phyloP scores from a whole-genome alignment of 2,113 vertebrate species.

The Hemiscyllium ocellatum region DNA sequence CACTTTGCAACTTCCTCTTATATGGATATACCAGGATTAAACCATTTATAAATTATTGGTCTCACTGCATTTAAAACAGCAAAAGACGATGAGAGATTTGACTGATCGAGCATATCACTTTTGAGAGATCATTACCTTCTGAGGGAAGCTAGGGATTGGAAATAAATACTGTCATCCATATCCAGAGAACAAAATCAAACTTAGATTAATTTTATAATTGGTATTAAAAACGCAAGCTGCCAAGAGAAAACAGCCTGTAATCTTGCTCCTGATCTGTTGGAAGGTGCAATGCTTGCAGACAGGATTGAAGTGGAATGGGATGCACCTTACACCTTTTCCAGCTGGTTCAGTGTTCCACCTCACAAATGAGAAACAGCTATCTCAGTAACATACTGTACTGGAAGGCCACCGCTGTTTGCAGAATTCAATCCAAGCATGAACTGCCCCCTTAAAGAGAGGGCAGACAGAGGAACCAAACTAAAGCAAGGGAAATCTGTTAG shows the following conservation, averaged over 20 bases:
- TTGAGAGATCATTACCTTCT: not conserved
- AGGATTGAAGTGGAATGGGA: not conserved
- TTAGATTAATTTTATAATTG: not conserved
- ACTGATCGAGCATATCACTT: not conserved
- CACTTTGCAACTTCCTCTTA: not conserved
- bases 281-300: not conserved
- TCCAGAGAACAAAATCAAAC: not conserved
- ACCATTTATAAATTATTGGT: not conserved
- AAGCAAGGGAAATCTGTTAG: not conserved
- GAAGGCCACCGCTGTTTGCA: not conserved
- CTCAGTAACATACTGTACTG: not conserved
- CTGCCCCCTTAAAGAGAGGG: not conserved
- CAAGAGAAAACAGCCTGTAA: not conserved
- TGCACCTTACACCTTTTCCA: not conserved
- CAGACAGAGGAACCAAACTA: not conserved
- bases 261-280: not conserved
- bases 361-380: not conserved
- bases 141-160: not conserved
- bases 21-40: not conserved
- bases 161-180: not conserved
- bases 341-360: not conserved
- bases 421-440: not conserved
- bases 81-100: not conserved
- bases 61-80: not conserved
- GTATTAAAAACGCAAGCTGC: not conserved